Conservation (phyloP, 2,888 invertebrate genomes). For the Noctua comes region DNA sequence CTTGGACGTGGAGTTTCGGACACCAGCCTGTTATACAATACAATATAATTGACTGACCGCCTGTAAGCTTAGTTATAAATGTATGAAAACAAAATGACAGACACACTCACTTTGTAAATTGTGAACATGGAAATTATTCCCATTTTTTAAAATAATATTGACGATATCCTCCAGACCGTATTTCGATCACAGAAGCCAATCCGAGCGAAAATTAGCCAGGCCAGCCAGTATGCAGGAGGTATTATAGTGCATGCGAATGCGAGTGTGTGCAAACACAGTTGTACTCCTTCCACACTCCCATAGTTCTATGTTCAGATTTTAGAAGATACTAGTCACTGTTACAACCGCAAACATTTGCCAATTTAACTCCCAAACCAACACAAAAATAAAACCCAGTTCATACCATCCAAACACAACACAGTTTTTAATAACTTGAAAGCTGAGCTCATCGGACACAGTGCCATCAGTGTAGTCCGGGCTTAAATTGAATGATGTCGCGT, state of each 20-base stretch:
- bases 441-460: conserved; percentile 25
- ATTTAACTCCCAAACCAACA: background rate
- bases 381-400: conserved; percentile 15
- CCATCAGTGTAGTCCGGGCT: conserved; percentile 33
- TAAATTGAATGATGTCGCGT: conserved; percentile 51
- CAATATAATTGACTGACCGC: background rate
- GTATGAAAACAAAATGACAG: background rate
- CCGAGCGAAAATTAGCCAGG: background rate
- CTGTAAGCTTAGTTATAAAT: background rate
- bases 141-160: background rate
- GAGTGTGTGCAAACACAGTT: background rate
- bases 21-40: too few species aligned
- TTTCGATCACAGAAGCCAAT: background rate
- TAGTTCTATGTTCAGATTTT: background rate
- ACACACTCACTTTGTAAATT: background rate
- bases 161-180: background rate
- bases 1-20: too few species aligned
- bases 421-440: conserved; percentile 53
- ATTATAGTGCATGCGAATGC: background rate
- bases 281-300: background rate
- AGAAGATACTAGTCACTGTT: background rate
- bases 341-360: too few species aligned
- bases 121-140: background rate
- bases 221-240: background rate
- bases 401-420: background rate